A percentile compares a stretch with the other conserved stretches of the same genome.
These are phyloP conservation scores for Phasia obesa DNA, from an alignment of 2,888 invertebrate species.

Conservation along the genomic window DNA sequence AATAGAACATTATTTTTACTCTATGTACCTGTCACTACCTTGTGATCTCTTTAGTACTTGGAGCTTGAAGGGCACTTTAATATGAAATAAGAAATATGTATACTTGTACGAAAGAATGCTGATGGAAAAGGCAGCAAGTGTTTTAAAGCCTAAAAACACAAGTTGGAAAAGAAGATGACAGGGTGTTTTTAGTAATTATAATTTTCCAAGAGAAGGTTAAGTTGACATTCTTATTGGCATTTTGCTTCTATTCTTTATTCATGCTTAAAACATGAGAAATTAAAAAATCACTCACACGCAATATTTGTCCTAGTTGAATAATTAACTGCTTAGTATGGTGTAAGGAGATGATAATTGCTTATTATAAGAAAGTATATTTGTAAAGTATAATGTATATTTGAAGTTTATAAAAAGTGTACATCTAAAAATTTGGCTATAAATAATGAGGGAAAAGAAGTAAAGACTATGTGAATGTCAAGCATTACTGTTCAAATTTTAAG, in stretches of 20 bases:
- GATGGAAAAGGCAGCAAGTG: neutral
- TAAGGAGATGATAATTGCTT: too few relatives aligned
- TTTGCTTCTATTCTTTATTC: neutral
- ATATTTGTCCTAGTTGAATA: conserved; percentile 3
- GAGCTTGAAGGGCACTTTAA: conserved; percentile 54
- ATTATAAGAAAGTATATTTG: too few relatives aligned
- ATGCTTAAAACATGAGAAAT: conserved; percentile 29
- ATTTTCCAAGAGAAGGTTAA: conserved; percentile 31
- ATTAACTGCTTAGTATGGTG: neutral
- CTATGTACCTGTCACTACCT: neutral
- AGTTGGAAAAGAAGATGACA: conserved; percentile 1
- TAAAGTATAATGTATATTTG: too few relatives aligned
- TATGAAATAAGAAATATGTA: conserved; percentile 50
- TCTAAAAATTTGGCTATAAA: too few relatives aligned
- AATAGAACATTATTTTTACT: conserved; percentile 10
- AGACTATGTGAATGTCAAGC: too few relatives aligned
- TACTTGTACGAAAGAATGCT: conserved; percentile 17
- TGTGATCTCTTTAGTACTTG: neutral
- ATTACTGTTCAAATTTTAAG: too few relatives aligned
- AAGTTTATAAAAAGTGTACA: too few relatives aligned
- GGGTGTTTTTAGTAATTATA: conserved; percentile 45
- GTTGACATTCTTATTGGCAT: conserved; percentile 4
- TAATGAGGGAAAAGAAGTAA: too few relatives aligned
- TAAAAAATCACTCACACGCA: conserved; percentile 42
- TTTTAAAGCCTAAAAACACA: conserved; percentile 10